phyloP scores from a whole-genome alignment of 2,888 invertebrate genomes.

The Imbricaverruca yamaguchii region DNA sequence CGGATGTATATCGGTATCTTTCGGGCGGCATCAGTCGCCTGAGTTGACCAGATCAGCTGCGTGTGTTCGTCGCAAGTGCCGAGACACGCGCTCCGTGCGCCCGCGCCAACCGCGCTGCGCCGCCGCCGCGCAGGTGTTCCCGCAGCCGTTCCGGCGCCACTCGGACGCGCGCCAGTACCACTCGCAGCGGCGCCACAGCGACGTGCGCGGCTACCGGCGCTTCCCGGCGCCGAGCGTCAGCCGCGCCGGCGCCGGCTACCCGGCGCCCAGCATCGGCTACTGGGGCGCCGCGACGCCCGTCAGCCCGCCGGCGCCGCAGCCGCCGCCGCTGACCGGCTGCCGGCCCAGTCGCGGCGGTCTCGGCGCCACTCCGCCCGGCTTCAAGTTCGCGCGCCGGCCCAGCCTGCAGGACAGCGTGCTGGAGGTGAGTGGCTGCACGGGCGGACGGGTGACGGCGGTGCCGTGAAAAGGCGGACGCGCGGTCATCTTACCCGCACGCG shows the following conservation, averaged over 20 bases:
- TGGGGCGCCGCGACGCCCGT: not conserved
- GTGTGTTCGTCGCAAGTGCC: too few species aligned
- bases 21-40: too few species aligned
- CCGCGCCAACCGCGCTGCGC: too few species aligned
- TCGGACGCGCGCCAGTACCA: constrained; percentile 18
- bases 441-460: not conserved
- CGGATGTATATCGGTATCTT: too few species aligned
- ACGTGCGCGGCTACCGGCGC: constrained; percentile 13
- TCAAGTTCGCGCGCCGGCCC: not conserved
- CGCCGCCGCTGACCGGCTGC: not conserved
- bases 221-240: not conserved
- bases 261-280: constrained; percentile 16
- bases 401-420: constrained; percentile 18
- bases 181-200: constrained; percentile 14
- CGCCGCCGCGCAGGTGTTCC: not conserved
- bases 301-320: not conserved
- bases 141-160: constrained; percentile 13
- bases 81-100: too few species aligned
- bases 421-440: not conserved
- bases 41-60: too few species aligned
- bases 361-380: not conserved
- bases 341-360: not conserved
- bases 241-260: constrained; percentile 4
- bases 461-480: too few species aligned
- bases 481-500: too few species aligned